phyloP scores from a whole-genome alignment of 2,888 invertebrate species.

The Acronicta alni region DNA sequence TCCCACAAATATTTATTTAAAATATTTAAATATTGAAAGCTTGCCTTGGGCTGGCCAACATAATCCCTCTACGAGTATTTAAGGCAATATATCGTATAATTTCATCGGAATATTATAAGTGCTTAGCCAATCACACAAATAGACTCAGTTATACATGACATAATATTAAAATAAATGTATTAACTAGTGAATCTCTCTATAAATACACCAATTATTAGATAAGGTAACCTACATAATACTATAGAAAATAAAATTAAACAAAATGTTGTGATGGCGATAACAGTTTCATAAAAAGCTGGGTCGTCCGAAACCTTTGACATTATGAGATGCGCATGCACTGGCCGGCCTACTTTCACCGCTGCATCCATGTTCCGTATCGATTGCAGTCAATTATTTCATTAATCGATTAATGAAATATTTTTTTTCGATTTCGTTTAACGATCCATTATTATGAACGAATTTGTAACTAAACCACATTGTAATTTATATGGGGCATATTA shows the following conservation, averaged over 20 bases:
- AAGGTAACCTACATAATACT: constrained; percentile 26
- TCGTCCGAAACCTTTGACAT: constrained; percentile 62
- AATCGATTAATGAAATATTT: constrained; percentile 59
- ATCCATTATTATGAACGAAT: constrained; percentile 20
- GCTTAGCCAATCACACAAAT: too few species aligned
- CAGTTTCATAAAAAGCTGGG: constrained; percentile 54
- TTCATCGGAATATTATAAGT: too few species aligned
- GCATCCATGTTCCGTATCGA: constrained; percentile 59
- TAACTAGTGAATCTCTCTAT: neutral
- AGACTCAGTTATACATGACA: too few species aligned
- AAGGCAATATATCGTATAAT: too few species aligned
- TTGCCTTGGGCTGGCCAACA: too few species aligned
- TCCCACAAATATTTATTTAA: too few species aligned
- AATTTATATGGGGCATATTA: constrained; percentile 9
- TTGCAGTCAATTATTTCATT: constrained; percentile 47
- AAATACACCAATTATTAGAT: constrained; percentile 4
- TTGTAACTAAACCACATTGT: constrained; percentile 2
- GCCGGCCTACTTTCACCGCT: constrained; percentile 66
- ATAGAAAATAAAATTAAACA: constrained; percentile 25
- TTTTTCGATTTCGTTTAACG: constrained; percentile 54
- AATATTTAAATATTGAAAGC: too few species aligned
- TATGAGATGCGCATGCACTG: constrained; percentile 44
- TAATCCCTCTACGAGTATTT: too few species aligned
- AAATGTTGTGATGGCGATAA: constrained; percentile 32
- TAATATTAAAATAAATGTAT: too few species aligned